These are phyloP conservation scores for Struthio camelus DNA, from an alignment of 2,113 vertebrate species.

Conservation along the genomic window DNA sequence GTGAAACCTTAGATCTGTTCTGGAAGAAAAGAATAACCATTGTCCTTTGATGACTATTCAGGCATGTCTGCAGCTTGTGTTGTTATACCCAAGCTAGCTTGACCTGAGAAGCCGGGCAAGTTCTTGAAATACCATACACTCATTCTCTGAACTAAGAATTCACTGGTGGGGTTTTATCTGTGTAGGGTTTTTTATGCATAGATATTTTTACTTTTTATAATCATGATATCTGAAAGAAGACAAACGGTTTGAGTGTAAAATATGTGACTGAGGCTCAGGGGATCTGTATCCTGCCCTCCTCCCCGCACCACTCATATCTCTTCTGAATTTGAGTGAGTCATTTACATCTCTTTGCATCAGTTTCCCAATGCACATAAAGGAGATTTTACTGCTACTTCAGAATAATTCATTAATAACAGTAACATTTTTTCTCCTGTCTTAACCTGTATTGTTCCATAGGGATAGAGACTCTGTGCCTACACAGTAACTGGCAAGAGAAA, in stretches of 20 bases:
- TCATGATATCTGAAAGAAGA: not conserved
- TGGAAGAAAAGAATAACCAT: not conserved
- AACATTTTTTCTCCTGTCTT: not conserved
- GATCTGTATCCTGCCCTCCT: not conserved
- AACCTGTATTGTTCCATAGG: not conserved
- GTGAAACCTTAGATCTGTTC: slow-evolving; percentile 32
- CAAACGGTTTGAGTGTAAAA: not conserved
- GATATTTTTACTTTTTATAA: not conserved
- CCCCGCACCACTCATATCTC: not conserved
- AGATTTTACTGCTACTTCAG: not conserved
- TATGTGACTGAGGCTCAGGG: not conserved
- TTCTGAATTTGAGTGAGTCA: not conserved
- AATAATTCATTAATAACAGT: not conserved
- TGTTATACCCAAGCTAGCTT: slow-evolving; percentile 19
- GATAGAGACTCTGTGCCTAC: not conserved
- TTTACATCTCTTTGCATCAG: not conserved
- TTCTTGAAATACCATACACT: not conserved
- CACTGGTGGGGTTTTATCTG: not conserved
- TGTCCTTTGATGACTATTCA: slow-evolving; percentile 21
- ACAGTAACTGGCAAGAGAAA: not conserved
- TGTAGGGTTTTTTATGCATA: not conserved
- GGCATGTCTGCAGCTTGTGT: slow-evolving; percentile 9
- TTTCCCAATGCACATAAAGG: not conserved
- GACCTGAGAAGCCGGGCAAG: not conserved
- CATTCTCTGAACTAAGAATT: not conserved